Evolutionary conservation across 2,888 invertebrate genomes (phyloP).

Genomic region (Lissocephala sabroskyi): DNA sequence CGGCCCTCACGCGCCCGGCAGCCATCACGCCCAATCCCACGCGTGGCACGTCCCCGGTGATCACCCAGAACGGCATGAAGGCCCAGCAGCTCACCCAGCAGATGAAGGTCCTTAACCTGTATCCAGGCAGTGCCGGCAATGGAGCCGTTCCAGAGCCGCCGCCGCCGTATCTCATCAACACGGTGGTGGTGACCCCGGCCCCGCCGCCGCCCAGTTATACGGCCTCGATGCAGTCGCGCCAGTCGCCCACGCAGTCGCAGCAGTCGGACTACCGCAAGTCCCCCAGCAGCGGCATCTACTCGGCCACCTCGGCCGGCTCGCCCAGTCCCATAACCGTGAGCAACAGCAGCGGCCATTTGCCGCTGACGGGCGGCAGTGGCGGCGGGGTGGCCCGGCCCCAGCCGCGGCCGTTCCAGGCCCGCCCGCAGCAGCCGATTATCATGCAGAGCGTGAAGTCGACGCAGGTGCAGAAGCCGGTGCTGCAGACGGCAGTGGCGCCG

Average conservation of each 20-base stretch:
- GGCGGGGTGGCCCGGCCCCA: constrained; percentile 77
- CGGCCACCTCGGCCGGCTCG: constrained; percentile 87
- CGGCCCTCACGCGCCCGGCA: constrained; percentile 78
- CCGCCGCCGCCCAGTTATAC: constrained; percentile 84
- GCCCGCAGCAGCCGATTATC: constrained; percentile 93
- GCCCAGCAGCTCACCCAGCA: constrained; percentile 90
- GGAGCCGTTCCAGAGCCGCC: constrained; percentile 82
- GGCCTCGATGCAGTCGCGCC: constrained; percentile 88
- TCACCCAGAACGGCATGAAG: constrained; percentile 77
- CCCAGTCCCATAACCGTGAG: constrained; percentile 87
- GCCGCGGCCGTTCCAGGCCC: constrained; percentile 89
- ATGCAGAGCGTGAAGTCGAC: constrained; percentile 98
- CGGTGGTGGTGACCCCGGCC: constrained; percentile 64
- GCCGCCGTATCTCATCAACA: constrained; percentile 78
- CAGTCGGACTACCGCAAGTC: constrained; percentile 86
- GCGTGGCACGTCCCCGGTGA: constrained; percentile 75
- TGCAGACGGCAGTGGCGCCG: constrained; percentile 96
- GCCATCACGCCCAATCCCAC: constrained; percentile 78
- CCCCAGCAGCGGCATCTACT: constrained; percentile 89
- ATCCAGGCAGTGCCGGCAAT: constrained; percentile 77
- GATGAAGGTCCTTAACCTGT: constrained; percentile 88
- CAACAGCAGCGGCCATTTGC: constrained; percentile 73
- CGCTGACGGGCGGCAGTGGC: constrained; percentile 69
- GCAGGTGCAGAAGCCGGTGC: constrained; percentile 93
- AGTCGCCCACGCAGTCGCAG: constrained; percentile 85